Base-by-base conservation (phyloP, 2,888 invertebrate genomes). In the Rhimphoctona megacephalus region DNA sequence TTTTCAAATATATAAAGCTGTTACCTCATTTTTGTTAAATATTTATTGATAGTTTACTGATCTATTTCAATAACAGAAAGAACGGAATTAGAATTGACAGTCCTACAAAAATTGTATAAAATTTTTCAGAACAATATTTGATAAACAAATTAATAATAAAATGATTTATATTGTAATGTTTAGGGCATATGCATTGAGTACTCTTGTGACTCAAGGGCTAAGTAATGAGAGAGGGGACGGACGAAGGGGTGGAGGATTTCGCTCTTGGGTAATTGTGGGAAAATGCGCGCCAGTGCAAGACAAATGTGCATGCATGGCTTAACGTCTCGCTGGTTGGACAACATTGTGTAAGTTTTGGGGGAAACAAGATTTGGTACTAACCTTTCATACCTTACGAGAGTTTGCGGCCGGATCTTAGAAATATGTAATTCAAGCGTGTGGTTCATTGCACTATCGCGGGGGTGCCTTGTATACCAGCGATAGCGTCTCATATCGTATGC, bases 401-500 rank as follows among this genome's bases (percentile, higher is more conserved):
- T 90, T 92, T 92, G 92, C 89, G 90, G 92, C 90, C 90, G 91
- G 91, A 91, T 92, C 92, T 91, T 91, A 91, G 91, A 92, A 91
- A 91, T 92, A 92, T 92, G 92, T 84, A 76, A 84, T 84, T 84
- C 80, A 39, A 77, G 17, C 30, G 67, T 67, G 52, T 52, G 67
- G 61, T 64, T 64, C 66, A 90, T 90, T 87, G 85, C 91, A 90
- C 90, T 90, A 91, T 91, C 90, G 91, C 91, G 92, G 90, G 92
- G 92, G 90, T 91, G 90, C 91, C 91, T 91, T 91, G 67, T 67
- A 67, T 11, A 57, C 91, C 83, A 70, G 80, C 90, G 89, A 86
- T 85, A 90, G 88, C 90, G 90, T 89, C 46, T 80, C 89, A 90
- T 90, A 91, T 91, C 91, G 90, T 86, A 85, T 90, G 88, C 91